Percentiles rank a stretch among this genome's conserved stretches.
Conservation (phyloP, 2,888 invertebrate genomes). For the Thumatha senex region DNA sequence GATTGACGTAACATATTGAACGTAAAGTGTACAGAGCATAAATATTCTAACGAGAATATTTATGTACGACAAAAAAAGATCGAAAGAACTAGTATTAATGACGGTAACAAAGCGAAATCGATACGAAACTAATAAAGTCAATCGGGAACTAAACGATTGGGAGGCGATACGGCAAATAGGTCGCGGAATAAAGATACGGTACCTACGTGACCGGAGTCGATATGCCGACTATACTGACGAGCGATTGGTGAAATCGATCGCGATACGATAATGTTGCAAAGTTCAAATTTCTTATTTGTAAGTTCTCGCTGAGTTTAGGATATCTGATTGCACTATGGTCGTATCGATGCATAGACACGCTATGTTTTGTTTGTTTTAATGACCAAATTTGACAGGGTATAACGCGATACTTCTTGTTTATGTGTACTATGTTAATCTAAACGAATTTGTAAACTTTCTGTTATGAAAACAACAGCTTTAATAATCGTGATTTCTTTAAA, state of each 20-base stretch:
- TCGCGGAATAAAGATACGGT: slow-evolving; percentile 47
- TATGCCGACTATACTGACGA: slow-evolving; percentile 38
- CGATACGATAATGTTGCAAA: slow-evolving; percentile 22
- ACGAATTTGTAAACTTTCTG: no score
- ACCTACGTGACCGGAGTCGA: slow-evolving; percentile 44
- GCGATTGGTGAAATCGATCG: slow-evolving; percentile 34
- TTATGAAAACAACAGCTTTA: not conserved
- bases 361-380: not conserved
- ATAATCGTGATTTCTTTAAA: no score
- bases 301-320: slow-evolving; percentile 26
- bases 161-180: slow-evolving; percentile 47
- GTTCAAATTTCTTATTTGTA: slow-evolving; percentile 36
- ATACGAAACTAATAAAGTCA: slow-evolving; percentile 47
- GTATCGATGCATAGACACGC: slow-evolving; percentile 25
- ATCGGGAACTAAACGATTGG: slow-evolving; percentile 47
- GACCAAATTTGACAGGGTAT: not conserved
- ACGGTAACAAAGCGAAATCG: slow-evolving; percentile 41
- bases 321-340: slow-evolving; percentile 18
- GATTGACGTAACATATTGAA: not conserved
- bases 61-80: slow-evolving; percentile 35
- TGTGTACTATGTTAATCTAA: no score
- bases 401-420: no score
- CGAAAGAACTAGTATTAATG: slow-evolving; percentile 39
- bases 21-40: slow-evolving; percentile 30
- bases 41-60: slow-evolving; percentile 16